Percentiles rank a stretch among this genome's conserved stretches.
Evolutionary conservation across 2,113 vertebrate species (phyloP).

Genomic region (Lepus europaeus): DNA sequence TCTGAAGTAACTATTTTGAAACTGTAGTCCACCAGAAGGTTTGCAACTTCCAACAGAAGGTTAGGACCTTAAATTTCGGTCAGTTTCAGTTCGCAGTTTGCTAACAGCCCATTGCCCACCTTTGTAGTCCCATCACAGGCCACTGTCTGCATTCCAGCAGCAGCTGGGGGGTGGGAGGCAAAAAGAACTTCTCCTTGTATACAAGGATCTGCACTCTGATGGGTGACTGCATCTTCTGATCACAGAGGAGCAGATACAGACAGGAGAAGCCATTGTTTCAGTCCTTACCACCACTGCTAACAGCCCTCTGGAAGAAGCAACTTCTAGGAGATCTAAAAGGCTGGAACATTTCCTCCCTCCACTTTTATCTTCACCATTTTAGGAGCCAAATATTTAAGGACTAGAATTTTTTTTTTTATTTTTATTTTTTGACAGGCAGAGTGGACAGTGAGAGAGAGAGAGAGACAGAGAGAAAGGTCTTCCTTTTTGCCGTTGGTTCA

Average conservation of each 20-base stretch:
- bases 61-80: constrained; percentile 1
- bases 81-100: not conserved
- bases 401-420: not conserved
- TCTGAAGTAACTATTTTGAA: constrained; percentile 14
- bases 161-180: not conserved
- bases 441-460: too few species aligned
- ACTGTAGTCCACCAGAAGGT: not conserved
- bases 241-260: not conserved
- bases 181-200: not conserved
- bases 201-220: not conserved
- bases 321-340: not conserved
- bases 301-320: not conserved
- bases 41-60: not conserved
- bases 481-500: too few species aligned
- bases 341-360: not conserved
- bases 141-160: not conserved
- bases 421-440: too few species aligned
- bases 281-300: not conserved
- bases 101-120: not conserved
- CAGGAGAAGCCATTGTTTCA: not conserved
- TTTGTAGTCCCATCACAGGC: not conserved
- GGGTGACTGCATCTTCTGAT: not conserved
- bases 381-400: not conserved
- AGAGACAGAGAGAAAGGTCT: too few species aligned
- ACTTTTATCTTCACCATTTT: not conserved